Conservation (phyloP, 1,140 invertebrate genomes). For the Melanaphis sacchari region DNA sequence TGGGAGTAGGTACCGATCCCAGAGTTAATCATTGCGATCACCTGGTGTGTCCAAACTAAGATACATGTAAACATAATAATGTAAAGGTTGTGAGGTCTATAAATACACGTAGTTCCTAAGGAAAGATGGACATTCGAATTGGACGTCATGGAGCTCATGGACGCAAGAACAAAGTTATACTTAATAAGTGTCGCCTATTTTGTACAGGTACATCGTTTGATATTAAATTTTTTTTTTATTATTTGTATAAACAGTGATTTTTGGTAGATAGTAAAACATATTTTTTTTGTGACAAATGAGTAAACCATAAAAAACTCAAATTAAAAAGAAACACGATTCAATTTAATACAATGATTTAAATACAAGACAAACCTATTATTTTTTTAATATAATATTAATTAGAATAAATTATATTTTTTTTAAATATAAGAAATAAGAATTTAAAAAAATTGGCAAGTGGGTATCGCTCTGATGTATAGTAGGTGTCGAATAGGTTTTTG, state of each 20-base stretch:
- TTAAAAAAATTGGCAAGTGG: neutral
- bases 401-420: neutral
- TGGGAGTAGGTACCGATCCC: slow-evolving; percentile 55
- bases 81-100: neutral
- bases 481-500: too few species aligned
- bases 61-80: slow-evolving; percentile 23
- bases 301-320: neutral
- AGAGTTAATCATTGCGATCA: slow-evolving; percentile 56
- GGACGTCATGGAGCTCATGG: slow-evolving; percentile 47
- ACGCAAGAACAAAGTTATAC: slow-evolving; percentile 51
- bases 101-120: slow-evolving; percentile 27
- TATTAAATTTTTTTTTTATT: neutral
- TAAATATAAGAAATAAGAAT: neutral
- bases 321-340: neutral
- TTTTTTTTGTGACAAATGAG: neutral
- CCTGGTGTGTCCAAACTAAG: slow-evolving; percentile 26
- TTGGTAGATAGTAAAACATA: neutral
- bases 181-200: slow-evolving; percentile 44
- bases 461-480: too few species aligned
- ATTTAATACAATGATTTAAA: neutral
- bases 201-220: slow-evolving; percentile 23
- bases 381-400: neutral
- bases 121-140: slow-evolving; percentile 40
- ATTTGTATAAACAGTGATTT: neutral
- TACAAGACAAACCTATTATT: neutral